Evolutionary conservation across 2,888 invertebrate species (phyloP).

Genomic region (Deroplatys truncata): DNA sequence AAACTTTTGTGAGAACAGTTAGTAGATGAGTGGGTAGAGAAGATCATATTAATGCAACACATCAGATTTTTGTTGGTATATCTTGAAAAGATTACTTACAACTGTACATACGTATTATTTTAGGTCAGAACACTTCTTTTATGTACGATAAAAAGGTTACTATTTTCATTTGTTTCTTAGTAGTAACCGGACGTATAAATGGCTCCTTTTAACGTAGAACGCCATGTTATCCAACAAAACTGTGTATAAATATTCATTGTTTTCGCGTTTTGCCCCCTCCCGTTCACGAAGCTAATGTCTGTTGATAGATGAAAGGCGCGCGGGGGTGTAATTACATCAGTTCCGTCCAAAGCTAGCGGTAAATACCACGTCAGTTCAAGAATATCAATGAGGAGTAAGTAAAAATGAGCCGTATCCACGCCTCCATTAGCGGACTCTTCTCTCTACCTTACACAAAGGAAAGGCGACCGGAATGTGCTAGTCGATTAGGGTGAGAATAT

Average conservation of each 20-base stretch:
- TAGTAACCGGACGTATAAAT: background rate
- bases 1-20: no score
- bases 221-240: background rate
- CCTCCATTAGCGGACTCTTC: background rate
- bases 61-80: no score
- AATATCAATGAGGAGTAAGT: slow-evolving; percentile 9
- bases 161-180: background rate
- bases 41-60: no score
- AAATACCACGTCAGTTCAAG: background rate
- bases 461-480: background rate
- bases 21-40: no score
- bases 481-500: background rate
- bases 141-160: background rate
- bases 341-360: slow-evolving; percentile 9
- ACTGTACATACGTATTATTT: no score
- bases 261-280: background rate
- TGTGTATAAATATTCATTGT: slow-evolving; percentile 26
- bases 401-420: background rate
- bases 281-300: background rate
- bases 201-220: background rate
- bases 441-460: background rate
- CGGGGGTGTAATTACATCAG: slow-evolving; percentile 21
- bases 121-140: no score
- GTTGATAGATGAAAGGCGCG: slow-evolving; percentile 18
- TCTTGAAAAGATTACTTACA: no score